Evolutionary conservation across 2,797 vertebrate genomes (phyloP).

Genomic region (Enteromius mattozi): DNA sequence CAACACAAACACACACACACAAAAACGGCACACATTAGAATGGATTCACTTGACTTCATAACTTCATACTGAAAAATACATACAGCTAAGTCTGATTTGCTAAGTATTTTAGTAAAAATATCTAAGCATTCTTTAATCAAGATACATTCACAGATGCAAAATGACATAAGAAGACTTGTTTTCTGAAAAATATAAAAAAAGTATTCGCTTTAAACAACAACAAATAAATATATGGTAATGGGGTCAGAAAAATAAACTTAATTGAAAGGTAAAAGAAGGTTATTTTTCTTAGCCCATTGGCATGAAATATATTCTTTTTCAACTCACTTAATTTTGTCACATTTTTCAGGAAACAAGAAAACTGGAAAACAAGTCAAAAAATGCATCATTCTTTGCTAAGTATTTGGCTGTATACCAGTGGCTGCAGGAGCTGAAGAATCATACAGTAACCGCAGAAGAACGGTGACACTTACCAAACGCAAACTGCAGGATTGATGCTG

Average conservation of each 20-base stretch:
- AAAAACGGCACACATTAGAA: neutral
- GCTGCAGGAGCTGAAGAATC: neutral
- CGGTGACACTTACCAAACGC: conserved; percentile 88
- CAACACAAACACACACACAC: conserved; percentile 4
- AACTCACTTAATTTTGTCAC: no score
- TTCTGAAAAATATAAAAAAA: neutral
- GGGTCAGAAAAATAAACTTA: neutral
- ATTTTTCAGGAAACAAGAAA: no score
- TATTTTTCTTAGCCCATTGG: neutral
- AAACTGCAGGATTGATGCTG: conserved; percentile 94
- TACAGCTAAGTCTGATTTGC: conserved; percentile 26
- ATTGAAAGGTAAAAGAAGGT: neutral
- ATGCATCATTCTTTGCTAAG: neutral
- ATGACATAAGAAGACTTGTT: neutral
- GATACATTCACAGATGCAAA: neutral
- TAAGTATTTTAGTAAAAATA: neutral
- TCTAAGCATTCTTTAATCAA: neutral
- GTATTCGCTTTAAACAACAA: neutral
- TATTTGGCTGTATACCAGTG: neutral
- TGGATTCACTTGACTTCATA: neutral
- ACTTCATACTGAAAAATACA: conserved; percentile 38
- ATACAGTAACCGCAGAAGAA: neutral
- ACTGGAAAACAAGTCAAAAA: neutral
- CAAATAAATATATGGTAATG: neutral
- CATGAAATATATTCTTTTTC: neutral